These are phyloP conservation scores for Drosophila bunnanda DNA, from an alignment of 2,888 invertebrate species.

Conservation along the genomic window DNA sequence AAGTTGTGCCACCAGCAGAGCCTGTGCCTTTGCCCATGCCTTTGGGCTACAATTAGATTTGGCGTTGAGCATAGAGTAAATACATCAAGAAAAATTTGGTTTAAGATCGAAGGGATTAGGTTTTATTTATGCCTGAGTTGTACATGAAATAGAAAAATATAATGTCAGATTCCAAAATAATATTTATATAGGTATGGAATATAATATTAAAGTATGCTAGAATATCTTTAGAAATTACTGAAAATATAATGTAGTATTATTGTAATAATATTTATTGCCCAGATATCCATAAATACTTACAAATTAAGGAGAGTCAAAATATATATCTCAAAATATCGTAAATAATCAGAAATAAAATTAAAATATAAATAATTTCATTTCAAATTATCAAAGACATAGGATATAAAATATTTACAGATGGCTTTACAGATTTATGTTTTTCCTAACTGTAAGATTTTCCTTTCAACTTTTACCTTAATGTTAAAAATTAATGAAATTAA, in stretches of 20 bases:
- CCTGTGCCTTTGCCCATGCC: conserved; percentile 19
- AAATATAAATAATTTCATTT: too few relatives aligned
- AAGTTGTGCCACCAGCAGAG: conserved; percentile 50
- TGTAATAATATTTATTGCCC: background rate
- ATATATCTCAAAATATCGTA: too few relatives aligned
- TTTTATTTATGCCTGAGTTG: too few relatives aligned
- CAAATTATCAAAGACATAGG: too few relatives aligned
- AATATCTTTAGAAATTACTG: background rate
- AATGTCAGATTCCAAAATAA: background rate
- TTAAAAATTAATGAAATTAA: background rate
- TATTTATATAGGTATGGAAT: background rate
- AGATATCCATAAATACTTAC: too few relatives aligned
- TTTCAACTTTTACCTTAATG: background rate
- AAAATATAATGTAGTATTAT: too few relatives aligned
- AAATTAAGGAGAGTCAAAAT: too few relatives aligned
- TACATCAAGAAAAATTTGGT: background rate
- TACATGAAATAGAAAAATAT: background rate
- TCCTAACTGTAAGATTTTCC: background rate
- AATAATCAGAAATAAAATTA: too few relatives aligned
- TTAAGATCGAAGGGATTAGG: background rate
- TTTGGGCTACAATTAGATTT: conserved; percentile 60
- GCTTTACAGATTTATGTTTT: background rate
- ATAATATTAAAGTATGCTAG: background rate
- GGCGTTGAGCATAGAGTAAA: conserved; percentile 16
- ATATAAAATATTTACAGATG: too few relatives aligned